phyloP scores from a whole-genome alignment of 2,113 vertebrate species.

The Lampris incognitus region DNA sequence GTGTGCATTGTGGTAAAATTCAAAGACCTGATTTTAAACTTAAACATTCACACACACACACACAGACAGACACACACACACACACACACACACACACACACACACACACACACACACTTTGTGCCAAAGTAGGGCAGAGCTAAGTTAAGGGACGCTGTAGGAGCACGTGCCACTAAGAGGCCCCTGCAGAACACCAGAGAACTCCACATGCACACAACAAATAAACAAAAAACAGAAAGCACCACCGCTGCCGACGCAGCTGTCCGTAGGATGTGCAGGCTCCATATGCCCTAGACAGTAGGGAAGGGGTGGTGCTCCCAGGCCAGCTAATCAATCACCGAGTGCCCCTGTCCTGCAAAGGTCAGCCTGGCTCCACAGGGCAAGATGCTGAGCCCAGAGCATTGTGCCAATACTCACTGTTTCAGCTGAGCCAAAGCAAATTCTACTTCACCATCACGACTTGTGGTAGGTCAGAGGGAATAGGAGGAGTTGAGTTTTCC shows the following conservation, averaged over 20 bases:
- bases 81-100: not conserved
- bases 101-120: not conserved
- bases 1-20: not conserved
- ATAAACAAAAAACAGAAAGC: conserved; percentile 31
- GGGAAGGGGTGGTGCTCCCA: conserved; percentile 68
- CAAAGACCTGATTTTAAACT: no score
- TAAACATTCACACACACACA: no score
- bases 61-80: no score
- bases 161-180: conserved; percentile 18
- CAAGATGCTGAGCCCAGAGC: conserved; percentile 66
- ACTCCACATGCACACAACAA: conserved; percentile 17
- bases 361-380: conserved; percentile 68
- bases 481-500: conserved; percentile 5
- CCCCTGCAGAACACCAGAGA: conserved; percentile 18
- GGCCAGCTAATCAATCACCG: conserved; percentile 81
- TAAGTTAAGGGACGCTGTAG: not conserved
- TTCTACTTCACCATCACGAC: conserved; percentile 35
- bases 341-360: conserved; percentile 61
- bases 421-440: conserved; percentile 68
- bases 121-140: not conserved
- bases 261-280: conserved; percentile 67
- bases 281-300: conserved; percentile 79
- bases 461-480: conserved; percentile 43
- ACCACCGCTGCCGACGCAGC: conserved; percentile 68
- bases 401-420: conserved; percentile 60